A percentile compares a stretch with the other conserved stretches of the same genome.
These are phyloP conservation scores for Heterocephalus glaber DNA, from an alignment of 2,113 vertebrate genomes.

Conservation along the genomic window DNA sequence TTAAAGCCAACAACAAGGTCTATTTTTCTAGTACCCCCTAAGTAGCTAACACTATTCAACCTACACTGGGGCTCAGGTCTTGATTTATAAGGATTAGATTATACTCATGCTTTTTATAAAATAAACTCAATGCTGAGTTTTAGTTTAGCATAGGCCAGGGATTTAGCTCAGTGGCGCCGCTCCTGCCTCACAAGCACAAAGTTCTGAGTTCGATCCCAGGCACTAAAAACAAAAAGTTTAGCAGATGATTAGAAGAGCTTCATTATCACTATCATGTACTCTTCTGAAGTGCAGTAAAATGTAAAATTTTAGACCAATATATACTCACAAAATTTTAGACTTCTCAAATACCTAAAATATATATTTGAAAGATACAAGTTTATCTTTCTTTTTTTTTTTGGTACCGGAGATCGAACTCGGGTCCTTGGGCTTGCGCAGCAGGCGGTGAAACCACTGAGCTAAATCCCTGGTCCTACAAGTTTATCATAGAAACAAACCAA, in stretches of 20 bases:
- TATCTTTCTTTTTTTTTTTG: too few relatives aligned
- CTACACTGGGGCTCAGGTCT: not conserved
- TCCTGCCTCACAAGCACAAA: too few relatives aligned
- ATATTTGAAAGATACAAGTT: not conserved
- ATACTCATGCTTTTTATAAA: not conserved
- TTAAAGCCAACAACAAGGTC: not conserved
- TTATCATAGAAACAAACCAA: not conserved
- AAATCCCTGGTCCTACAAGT: too few relatives aligned
- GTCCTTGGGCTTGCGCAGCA: too few relatives aligned
- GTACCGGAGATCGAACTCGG: too few relatives aligned
- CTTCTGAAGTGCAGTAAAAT: not conserved
- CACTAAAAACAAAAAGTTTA: too few relatives aligned
- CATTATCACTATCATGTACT: not conserved
- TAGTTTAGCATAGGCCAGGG: not conserved
- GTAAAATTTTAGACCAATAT: not conserved
- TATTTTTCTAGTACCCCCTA: not conserved
- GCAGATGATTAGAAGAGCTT: too few relatives aligned
- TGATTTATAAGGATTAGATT: not conserved
- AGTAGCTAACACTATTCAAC: not conserved
- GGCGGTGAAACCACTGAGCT: too few relatives aligned
- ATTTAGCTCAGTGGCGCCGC: too few relatives aligned
- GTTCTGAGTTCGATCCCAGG: too few relatives aligned
- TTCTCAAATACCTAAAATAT: conserved; percentile 35
- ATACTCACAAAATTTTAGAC: not conserved
- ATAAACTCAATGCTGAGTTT: not conserved